A percentile compares a stretch with the other conserved stretches of the same genome.
phyloP scores from a whole-genome alignment of 2,888 invertebrate genomes.

The Volucella inflata region DNA sequence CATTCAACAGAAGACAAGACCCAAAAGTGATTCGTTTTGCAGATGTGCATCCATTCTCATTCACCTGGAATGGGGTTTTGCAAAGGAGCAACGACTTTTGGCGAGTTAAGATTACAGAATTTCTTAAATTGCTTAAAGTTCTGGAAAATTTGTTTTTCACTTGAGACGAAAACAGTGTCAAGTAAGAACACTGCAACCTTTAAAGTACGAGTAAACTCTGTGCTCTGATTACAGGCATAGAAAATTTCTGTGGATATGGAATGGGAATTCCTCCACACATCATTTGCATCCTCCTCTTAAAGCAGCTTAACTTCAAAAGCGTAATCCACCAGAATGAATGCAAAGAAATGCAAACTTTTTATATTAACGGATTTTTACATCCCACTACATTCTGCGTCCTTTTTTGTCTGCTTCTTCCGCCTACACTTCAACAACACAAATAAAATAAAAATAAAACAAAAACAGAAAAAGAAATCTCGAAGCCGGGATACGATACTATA shows the following conservation, averaged over 20 bases:
- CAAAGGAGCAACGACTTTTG: too few species aligned
- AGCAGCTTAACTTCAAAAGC: conserved; percentile 40
- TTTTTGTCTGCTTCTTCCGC: not conserved
- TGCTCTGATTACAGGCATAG: conserved; percentile 29
- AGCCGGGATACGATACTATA: too few species aligned
- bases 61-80: too few species aligned
- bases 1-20: too few species aligned
- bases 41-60: too few species aligned
- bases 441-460: too few species aligned
- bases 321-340: conserved; percentile 43
- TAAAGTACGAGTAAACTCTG: not conserved
- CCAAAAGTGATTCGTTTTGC: too few species aligned
- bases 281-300: conserved; percentile 18
- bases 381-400: conserved; percentile 31
- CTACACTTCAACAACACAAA: not conserved
- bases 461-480: not conserved
- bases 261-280: not conserved
- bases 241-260: too few species aligned
- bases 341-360: conserved; percentile 52
- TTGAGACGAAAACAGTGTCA: too few species aligned
- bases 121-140: too few species aligned
- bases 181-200: not conserved
- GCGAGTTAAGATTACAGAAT: too few species aligned
- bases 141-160: too few species aligned
- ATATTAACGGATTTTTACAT: conserved; percentile 63